Conservation (phyloP, 1,140 invertebrate genomes). For the Pogonomyrmex californicus region DNA sequence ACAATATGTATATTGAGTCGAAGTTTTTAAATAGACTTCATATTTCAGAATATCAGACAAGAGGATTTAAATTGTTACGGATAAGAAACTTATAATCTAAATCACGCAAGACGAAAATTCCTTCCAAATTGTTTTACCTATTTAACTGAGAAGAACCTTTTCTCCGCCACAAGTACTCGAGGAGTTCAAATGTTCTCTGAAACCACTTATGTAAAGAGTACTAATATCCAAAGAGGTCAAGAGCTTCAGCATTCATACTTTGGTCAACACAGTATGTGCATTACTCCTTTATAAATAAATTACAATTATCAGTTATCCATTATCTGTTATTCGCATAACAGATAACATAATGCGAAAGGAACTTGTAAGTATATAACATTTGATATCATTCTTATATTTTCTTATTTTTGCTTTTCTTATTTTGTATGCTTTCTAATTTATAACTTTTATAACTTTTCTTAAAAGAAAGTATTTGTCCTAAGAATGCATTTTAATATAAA, state of each 20-base stretch:
- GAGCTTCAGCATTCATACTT: conserved; percentile 32
- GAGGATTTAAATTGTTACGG: not conserved
- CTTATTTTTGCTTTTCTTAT: conserved; percentile 30
- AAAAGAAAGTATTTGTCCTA: not conserved
- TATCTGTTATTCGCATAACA: too few relatives aligned
- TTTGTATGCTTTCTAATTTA: conserved; percentile 1
- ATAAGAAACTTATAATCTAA: not conserved
- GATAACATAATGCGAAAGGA: conserved; percentile 32
- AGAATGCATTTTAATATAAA: not conserved
- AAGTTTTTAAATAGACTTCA: not conserved
- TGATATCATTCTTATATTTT: conserved; percentile 51
- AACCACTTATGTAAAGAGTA: conserved; percentile 53
- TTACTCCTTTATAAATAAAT: conserved; percentile 59
- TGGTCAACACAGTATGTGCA: not conserved
- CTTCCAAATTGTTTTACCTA: not conserved
- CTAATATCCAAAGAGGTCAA: conserved; percentile 53
- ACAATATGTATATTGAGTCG: not conserved
- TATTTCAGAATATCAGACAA: not conserved
- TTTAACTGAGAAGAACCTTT: conserved; percentile 57
- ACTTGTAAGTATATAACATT: conserved; percentile 8
- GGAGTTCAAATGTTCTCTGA: conserved; percentile 30
- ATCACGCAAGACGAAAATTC: not conserved
- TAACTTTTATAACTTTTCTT: not conserved
- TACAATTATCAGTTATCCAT: not conserved
- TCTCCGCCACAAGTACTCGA: not conserved